These are phyloP conservation scores for Seriola quinqueradiata DNA, from an alignment of 2,113 vertebrate species.

Conservation along the genomic window DNA sequence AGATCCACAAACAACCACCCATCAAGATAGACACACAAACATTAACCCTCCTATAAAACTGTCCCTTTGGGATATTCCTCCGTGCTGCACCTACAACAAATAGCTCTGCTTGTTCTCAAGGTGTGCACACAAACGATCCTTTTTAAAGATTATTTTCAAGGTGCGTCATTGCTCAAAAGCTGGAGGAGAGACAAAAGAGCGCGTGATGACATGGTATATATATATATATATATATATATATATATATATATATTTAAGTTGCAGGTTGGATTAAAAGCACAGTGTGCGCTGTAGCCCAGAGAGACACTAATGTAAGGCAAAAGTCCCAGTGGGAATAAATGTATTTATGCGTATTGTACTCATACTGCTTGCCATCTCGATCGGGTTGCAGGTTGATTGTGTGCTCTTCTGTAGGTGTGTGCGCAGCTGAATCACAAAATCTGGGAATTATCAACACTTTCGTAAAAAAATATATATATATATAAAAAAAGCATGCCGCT, in stretches of 20 bases:
- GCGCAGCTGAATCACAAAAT: background rate
- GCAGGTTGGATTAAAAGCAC: conserved; percentile 39
- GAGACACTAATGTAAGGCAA: conserved; percentile 34
- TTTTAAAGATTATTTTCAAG: conserved; percentile 55
- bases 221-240: no score
- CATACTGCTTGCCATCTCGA: conserved; percentile 23
- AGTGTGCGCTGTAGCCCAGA: conserved; percentile 9
- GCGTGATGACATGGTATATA: background rate
- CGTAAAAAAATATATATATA: background rate
- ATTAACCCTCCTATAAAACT: conserved; percentile 43
- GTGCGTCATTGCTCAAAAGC: conserved; percentile 45
- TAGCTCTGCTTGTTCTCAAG: conserved; percentile 11
- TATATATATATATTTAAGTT: background rate
- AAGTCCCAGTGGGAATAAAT: conserved; percentile 24
- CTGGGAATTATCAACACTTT: background rate
- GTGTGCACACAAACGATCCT: conserved; percentile 30
- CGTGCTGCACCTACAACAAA: conserved; percentile 18
- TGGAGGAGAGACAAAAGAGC: background rate
- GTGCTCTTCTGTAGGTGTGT: background rate
- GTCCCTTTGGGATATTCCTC: conserved; percentile 36
- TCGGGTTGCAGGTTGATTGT: background rate
- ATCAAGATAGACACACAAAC: conserved; percentile 27
- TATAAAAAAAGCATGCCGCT: background rate
- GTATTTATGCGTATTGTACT: conserved; percentile 30
- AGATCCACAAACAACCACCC: conserved; percentile 33